Conservation (phyloP, 1,140 invertebrate species). For the Alviniconcha marisindica region DNA sequence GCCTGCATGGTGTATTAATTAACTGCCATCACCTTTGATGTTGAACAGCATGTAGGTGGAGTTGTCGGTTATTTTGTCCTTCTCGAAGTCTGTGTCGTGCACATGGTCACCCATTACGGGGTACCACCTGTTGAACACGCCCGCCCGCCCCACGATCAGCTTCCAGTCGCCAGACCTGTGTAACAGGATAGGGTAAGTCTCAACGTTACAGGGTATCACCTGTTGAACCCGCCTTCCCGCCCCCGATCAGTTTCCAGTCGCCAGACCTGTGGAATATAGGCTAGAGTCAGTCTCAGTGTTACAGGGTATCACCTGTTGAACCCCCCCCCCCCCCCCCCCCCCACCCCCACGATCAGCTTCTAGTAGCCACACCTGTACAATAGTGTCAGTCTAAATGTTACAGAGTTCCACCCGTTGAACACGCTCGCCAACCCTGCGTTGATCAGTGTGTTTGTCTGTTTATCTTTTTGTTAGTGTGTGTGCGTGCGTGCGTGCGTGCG, state of each 20-base stretch:
- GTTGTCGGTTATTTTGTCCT: slow-evolving; percentile 15
- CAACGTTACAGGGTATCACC: slow-evolving; percentile 43
- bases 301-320: slow-evolving; percentile 54
- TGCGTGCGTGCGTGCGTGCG: too few species aligned
- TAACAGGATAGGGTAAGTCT: too few species aligned
- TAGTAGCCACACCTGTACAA: neutral
- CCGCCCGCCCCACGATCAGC: slow-evolving; percentile 56
- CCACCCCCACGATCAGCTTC: neutral
- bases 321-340: neutral
- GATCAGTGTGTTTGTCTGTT: too few species aligned
- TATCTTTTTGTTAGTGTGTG: too few species aligned
- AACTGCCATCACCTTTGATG: slow-evolving; percentile 26
- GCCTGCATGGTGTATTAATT: too few species aligned
- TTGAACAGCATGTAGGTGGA: slow-evolving; percentile 34
- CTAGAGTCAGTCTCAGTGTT: too few species aligned
- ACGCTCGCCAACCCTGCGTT: slow-evolving; percentile 52
- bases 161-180: slow-evolving; percentile 49
- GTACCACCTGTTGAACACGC: slow-evolving; percentile 56
- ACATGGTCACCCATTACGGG: slow-evolving; percentile 17
- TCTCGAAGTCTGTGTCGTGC: slow-evolving; percentile 25
- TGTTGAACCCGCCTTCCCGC: slow-evolving; percentile 53
- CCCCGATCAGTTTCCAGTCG: slow-evolving; percentile 58
- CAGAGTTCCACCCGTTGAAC: slow-evolving; percentile 53
- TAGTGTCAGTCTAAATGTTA: neutral
- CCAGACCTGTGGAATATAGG: slow-evolving; percentile 18